Base-by-base conservation (phyloP, 2,113 vertebrate species). In the Saimiri boliviensis region DNA sequence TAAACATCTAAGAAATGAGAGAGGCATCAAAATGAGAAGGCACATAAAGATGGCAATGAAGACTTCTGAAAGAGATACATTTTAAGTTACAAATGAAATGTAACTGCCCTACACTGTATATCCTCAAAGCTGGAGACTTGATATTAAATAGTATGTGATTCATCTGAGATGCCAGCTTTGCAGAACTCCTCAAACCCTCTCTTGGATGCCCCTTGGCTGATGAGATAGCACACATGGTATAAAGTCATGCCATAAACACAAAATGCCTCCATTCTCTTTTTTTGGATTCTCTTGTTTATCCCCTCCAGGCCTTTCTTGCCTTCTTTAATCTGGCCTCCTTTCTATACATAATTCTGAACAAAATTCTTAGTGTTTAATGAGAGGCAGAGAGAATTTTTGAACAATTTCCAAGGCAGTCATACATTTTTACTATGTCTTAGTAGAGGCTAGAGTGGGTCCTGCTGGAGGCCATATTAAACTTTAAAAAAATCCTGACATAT, bases 391-490 rank as follows among this genome's bases (percentile, higher is more conserved):
- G 23, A 32, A 54, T 73, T 76, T 71, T 63, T n/a, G 3, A 81
- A 74, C 30, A 49, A 82, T 71, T 79, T 94, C 25, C 40, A 80
- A 94, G 76, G 35, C 23, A 5, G 54, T 73, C 27, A 40, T 49
- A 58, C 4, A 4, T 68, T 93, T 89, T 94, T 77, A 76, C 13
- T 89, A n/a, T 49, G 96, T 14, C 82, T 73, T 70, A 86, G 35
- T 17, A 90, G 89, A 92, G 40, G 1, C n/a, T 66, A 35, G 8
- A 8, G 47, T 85, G 47, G 40, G 5, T 88, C 12, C 60, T 93
- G 35, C 95, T 89, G 14, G 25, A 96, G 91, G 79, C 40, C 56
- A 77, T 23, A 93, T 89, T 47, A 91, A 96, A 92, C 4, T 94
- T 97, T 82, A 42, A 91, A 96, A 92, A 92, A 74, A 54, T 52